These are phyloP conservation scores for Cynopterus brachyotis DNA, from an alignment of 2,113 vertebrate genomes.

Conservation along the genomic window DNA sequence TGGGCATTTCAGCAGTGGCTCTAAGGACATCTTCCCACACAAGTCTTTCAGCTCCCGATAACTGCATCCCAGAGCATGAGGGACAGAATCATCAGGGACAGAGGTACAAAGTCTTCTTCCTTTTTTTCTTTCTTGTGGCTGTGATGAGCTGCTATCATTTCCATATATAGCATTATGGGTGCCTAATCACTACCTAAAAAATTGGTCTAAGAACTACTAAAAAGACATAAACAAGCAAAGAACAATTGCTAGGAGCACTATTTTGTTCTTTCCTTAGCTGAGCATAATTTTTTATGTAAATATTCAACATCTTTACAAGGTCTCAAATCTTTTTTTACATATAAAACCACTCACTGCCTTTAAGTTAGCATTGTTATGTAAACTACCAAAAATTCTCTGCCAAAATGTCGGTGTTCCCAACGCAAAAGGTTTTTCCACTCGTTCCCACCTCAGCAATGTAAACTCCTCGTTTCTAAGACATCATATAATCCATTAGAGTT, in stretches of 20 bases:
- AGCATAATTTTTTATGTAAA: constrained; percentile 56
- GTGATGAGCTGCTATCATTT: neutral
- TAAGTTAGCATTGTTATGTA: constrained; percentile 49
- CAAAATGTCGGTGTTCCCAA: constrained; percentile 40
- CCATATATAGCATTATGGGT: neutral
- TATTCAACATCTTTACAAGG: constrained; percentile 57
- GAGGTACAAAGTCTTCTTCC: constrained; percentile 75
- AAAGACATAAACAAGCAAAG: neutral
- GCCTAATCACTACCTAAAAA: neutral
- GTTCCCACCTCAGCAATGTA: constrained; percentile 37
- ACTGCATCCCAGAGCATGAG: constrained; percentile 86
- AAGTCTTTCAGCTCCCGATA: constrained; percentile 81
- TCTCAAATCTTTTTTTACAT: constrained; percentile 57
- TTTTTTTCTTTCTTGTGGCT: neutral
- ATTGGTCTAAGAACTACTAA: neutral
- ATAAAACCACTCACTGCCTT: constrained; percentile 54
- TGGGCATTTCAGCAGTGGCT: constrained; percentile 91
- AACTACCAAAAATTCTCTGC: constrained; percentile 55
- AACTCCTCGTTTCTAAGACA: neutral
- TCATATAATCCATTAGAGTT: neutral
- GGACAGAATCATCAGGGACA: constrained; percentile 82
- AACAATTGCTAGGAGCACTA: neutral
- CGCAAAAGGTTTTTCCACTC: constrained; percentile 31
- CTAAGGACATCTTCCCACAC: constrained; percentile 87
- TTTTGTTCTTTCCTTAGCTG: constrained; percentile 42